Base-by-base conservation (phyloP, 2,888 invertebrate genomes). In the Acleris laterana region DNA sequence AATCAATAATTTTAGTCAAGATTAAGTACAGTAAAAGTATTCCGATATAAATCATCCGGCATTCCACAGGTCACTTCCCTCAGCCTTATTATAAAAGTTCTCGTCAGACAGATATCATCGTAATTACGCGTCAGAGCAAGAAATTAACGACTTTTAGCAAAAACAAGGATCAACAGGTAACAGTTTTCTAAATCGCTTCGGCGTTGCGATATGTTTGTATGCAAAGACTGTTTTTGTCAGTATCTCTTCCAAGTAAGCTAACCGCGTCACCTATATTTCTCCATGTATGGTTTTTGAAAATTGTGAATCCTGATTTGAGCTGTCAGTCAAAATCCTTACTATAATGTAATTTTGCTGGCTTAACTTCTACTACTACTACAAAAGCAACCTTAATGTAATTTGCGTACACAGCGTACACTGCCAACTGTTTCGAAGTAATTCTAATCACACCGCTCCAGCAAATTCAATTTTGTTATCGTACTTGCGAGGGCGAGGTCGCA, bases 401-500 rank as follows among this genome's bases (percentile, higher is more conserved):
- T 13, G 2, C 3, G 5, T 4, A 22, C 25, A 25, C 38, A 3
- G 25, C 25, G 25, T 6, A 11, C 13, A 38, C 38, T 13, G 48
- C 48, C 48, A 55, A 55, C 49, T 55, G 55, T 46, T 46, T 1
- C n/a, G 6, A n/a, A 16, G n/a, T 46, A 50, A 50, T 20, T 42
- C 42, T 49, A 53, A 63, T 59, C 63, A 38, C 11, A 38, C 32
- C 16, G 59, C 53, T 53, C 38, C 48, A n/a, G 53, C 38, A 32
- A 19, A 48, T 53, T 59, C 9, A 42, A 48, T 17, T 19, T 9
- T 53, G 38, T 49, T 59, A 64, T 46, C 51, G 42, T 42, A 32
- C 20, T 55, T 22, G 25, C 1, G 48, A 44, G 51, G 32, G 32
- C 46, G 51, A 19, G 38, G 49, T 53, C 25, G 38, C 63, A 38